Evolutionary conservation across 2,113 vertebrate genomes (phyloP).

Genomic region (Plecturocebus donacophilus): DNA sequence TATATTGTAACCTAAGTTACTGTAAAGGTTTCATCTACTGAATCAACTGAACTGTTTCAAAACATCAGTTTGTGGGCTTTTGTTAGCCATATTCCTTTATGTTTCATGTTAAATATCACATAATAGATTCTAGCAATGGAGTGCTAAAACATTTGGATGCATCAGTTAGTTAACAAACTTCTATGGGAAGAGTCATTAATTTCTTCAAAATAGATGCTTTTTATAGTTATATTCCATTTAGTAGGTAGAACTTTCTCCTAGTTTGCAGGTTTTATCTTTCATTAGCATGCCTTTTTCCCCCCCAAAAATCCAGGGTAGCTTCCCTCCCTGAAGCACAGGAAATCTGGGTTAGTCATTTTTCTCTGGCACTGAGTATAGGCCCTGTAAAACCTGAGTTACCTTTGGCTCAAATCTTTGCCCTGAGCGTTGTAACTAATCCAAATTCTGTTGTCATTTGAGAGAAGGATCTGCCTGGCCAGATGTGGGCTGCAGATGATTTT

Average conservation of each 20-base stretch:
- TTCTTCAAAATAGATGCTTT: slow-evolving; percentile 42
- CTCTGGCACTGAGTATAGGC: background rate
- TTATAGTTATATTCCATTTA: slow-evolving; percentile 37
- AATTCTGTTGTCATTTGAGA: background rate
- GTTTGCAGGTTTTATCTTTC: background rate
- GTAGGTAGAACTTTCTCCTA: background rate
- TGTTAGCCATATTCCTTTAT: slow-evolving; percentile 15
- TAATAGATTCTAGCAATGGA: background rate
- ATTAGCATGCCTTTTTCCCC: background rate
- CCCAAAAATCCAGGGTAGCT: background rate
- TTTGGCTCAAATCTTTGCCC: background rate
- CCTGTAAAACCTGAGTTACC: background rate
- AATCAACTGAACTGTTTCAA: slow-evolving; percentile 36
- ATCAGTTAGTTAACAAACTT: slow-evolving; percentile 37
- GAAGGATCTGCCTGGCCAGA: background rate
- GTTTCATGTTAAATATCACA: background rate
- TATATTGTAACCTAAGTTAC: background rate
- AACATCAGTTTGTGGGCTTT: background rate
- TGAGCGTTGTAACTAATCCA: background rate
- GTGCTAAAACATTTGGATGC: background rate
- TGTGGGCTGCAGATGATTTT: background rate
- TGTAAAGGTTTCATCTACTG: slow-evolving; percentile 30
- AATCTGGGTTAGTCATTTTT: background rate
- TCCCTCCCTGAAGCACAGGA: background rate
- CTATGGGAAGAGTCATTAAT: background rate